Evolutionary conservation across 1,140 invertebrate species (phyloP), one percentile per base, ranked within the genome.

Genomic region (Drepana arcuata): DNA sequence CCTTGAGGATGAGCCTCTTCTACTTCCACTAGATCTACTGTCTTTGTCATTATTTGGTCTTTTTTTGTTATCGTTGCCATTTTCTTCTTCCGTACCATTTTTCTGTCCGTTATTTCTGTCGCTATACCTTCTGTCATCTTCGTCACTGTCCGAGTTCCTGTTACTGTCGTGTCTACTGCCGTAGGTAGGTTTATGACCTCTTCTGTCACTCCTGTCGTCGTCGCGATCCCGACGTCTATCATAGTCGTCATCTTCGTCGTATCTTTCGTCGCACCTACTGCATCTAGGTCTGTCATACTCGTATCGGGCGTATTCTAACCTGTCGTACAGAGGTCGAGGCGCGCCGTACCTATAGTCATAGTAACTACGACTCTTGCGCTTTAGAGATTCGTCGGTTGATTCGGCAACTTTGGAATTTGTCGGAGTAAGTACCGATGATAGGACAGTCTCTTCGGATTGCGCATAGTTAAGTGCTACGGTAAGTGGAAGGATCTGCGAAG

Each of bases 231-330:
- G n/a, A n/a, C n/a, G n/a, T 36, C 65, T 52, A 13, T 70, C 60
- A 34, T 68, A 49, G 30, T 68, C 62, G 48, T 66, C 68, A 13
- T 44, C 43, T 10, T 44, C 37, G 24, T 60, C 47, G 29, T 63
- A 60, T 37, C 69, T 36, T 9, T 73, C 72, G 35, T 70, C 65
- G 34, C 83, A 82, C 36, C 79, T 48, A 2, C 78, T 78, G 27
- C 81, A 83, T 18, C 63, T 47, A 1, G 51, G 50, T 32, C 65
- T 51, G 7, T 72, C 70, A 33, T 73, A 67, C n/a, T 61, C 59
- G 7, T 48, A 42, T 32, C 64, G 34, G 4, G 41, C 60, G 29
- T 62, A 62, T 11, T 50, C 49, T 35, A 41, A 14, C 15, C 59
- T 41, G 6, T 50, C 57, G 41, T 56, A 39, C 2, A 34, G 27